These are phyloP conservation scores for Centropus unirufus DNA, from an alignment of 2,113 vertebrate species.

Conservation along the genomic window DNA sequence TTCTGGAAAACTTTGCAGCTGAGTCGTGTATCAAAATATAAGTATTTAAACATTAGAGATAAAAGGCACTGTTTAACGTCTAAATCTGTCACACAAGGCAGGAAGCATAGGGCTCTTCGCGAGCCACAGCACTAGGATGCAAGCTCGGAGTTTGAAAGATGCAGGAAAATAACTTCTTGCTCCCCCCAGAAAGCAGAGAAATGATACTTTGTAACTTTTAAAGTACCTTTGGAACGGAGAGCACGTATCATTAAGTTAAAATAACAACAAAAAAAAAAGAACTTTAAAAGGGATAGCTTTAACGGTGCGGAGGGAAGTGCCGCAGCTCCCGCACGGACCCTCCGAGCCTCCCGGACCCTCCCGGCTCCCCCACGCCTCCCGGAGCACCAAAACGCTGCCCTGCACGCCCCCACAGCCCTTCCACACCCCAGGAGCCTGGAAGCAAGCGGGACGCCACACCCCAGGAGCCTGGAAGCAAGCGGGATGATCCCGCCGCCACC, in stretches of 20 bases:
- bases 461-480: too few species aligned
- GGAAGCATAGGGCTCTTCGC: background rate
- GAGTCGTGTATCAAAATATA: background rate
- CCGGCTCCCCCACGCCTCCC: too few species aligned
- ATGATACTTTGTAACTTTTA: background rate
- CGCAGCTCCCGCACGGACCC: background rate
- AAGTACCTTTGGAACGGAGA: background rate
- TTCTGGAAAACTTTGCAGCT: rapidly evolving
- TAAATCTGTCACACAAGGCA: background rate
- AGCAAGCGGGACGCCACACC: too few species aligned
- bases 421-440: too few species aligned
- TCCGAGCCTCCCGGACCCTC: too few species aligned
- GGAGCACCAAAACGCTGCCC: too few species aligned
- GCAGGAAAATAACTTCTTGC: background rate
- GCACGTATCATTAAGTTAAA: too few species aligned
- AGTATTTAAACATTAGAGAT: background rate
- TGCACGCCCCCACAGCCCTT: too few species aligned
- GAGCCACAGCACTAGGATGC: background rate
- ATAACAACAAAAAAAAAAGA: too few species aligned
- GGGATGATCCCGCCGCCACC: too few species aligned
- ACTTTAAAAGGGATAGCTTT: background rate
- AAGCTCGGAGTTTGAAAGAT: rapidly evolving
- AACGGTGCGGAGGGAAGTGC: rapidly evolving
- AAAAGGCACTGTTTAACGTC: background rate
- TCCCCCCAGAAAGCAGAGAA: background rate